Evolutionary conservation across 1,140 invertebrate genomes (phyloP), one percentile per base, ranked within the genome.

Genomic region (Phthorimaea operculella): DNA sequence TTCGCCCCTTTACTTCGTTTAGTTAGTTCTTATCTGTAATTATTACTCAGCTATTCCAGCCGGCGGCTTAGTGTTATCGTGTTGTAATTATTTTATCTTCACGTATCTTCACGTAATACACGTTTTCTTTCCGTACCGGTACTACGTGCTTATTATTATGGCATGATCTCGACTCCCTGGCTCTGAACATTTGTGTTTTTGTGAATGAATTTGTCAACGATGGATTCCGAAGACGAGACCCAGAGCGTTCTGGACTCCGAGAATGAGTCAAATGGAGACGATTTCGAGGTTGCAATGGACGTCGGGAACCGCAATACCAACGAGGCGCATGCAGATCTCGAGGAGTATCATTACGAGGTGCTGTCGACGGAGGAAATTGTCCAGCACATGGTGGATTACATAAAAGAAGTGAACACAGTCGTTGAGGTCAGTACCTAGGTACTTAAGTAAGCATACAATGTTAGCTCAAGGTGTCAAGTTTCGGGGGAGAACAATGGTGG

Each of bases 351-450:
- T 33, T 98, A 93, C 85, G 94, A 98, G 87, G 96, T 98, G 57
- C 88, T 98, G 50, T 95, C 95, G 39, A 97, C 96, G 18, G 96
- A 98, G 77, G 92, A 97, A 89, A 98, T 98, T 78, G 96, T 98
- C 53, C 93, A 97, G 79, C 94, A 98, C 86, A 98, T 98, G 96
- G 92, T 96, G 47, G 96, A 98, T 84, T 96, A 92, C 72, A 98
- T 99, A 67, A 96, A 95, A 88, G 97, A 99, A 87, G 96, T 98
- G 55, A 95, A 95, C 81, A 92, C 89, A 53, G 93, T 95, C 66
- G 91, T 95, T 64, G 92, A 94, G 89, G 93, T 94, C 87, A 86
- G 85, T 80, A 77, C 78, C 72, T 28, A 28, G 76, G 72, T 28
- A 28, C 6, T 2, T 28, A 4, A 28, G 2, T 2, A 28, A 6